phyloP scores from a whole-genome alignment of 2,888 invertebrate genomes.

The Kuschelorhynchus macadamiae region DNA sequence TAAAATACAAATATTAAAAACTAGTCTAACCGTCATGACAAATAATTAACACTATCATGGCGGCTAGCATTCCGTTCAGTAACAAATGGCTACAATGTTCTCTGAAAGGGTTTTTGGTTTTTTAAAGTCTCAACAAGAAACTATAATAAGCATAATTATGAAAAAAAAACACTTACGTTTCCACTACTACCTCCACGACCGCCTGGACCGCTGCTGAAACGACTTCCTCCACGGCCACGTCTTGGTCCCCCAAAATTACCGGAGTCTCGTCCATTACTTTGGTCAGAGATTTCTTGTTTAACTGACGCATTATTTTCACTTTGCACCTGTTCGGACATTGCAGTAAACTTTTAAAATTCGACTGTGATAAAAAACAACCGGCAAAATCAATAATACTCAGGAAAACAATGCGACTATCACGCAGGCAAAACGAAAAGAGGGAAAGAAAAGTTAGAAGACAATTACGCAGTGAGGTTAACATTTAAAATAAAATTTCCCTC shows the following conservation, averaged over 20 bases:
- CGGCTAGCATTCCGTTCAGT: no score
- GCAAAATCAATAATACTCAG: not conserved
- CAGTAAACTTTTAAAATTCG: not conserved
- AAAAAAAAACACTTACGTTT: not conserved
- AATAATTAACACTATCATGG: no score
- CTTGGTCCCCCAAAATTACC: constrained; percentile 29
- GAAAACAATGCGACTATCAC: not conserved
- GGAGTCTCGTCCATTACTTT: constrained; percentile 16
- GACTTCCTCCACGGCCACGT: constrained; percentile 40
- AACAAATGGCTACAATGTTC: no score
- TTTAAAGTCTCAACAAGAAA: no score
- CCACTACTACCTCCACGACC: constrained; percentile 54
- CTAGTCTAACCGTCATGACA: no score
- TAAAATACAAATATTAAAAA: no score
- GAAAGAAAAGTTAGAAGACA: no score
- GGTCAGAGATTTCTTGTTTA: constrained; percentile 25
- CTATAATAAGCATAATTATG: no score
- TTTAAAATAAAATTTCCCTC: no score
- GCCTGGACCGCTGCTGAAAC: constrained; percentile 30
- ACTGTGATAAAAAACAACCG: not conserved
- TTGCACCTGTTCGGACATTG: constrained; percentile 29
- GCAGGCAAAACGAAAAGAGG: no score
- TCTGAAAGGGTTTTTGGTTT: no score
- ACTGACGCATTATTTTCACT: constrained; percentile 16
- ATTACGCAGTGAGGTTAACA: no score